phyloP scores from a whole-genome alignment of 2,888 invertebrate genomes.

The Pollenia amentaria region DNA sequence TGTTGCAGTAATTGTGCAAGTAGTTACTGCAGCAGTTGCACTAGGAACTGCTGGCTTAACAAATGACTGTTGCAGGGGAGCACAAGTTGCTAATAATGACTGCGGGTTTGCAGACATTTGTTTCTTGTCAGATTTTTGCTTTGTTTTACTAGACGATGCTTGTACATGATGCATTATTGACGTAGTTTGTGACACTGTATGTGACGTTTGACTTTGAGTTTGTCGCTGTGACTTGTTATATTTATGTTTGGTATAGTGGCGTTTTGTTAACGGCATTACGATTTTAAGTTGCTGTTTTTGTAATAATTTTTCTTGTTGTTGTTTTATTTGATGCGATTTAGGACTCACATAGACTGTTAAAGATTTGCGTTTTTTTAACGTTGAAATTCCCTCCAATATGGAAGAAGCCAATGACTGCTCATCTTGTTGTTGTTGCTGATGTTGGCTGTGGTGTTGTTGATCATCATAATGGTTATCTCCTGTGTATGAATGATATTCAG shows the following conservation, averaged over 20 bases:
- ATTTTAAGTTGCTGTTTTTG: conserved; percentile 73
- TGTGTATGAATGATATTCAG: conserved; percentile 76
- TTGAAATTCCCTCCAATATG: conserved; percentile 83
- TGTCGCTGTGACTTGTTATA: conserved; percentile 62
- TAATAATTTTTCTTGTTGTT: conserved; percentile 63
- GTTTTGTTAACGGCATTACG: conserved; percentile 69
- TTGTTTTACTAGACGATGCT: conserved; percentile 54
- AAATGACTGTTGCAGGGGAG: conserved; percentile 61
- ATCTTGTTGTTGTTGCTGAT: conserved; percentile 74
- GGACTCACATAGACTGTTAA: conserved; percentile 84
- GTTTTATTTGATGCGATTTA: conserved; percentile 75
- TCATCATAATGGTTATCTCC: conserved; percentile 65
- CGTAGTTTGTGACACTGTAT: conserved; percentile 36
- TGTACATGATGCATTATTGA: conserved; percentile 40
- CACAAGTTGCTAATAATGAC: conserved; percentile 44
- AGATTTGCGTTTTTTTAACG: conserved; percentile 83
- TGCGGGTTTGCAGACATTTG: conserved; percentile 38
- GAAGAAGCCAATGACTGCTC: conserved; percentile 76
- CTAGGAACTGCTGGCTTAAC: conserved; percentile 61
- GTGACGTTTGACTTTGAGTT: conserved; percentile 53
- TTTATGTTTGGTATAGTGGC: conserved; percentile 72
- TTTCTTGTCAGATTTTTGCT: conserved; percentile 60
- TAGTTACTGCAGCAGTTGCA: conserved; percentile 57
- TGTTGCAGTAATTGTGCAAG: conserved; percentile 63
- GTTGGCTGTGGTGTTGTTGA: conserved; percentile 73